Conservation (phyloP, 2,888 invertebrate genomes). For the Caenorhabditis uteleia region DNA sequence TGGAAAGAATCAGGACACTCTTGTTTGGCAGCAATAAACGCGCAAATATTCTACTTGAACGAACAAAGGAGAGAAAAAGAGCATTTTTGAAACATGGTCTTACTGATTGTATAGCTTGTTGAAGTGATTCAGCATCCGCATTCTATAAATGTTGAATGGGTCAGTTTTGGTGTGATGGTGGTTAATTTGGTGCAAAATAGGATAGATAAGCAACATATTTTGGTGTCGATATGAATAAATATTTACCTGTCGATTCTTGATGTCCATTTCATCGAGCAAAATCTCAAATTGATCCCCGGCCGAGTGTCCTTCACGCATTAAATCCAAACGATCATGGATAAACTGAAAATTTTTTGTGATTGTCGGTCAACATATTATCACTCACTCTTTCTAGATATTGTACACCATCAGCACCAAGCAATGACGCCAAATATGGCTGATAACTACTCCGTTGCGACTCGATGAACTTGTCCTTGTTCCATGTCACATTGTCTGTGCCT, state of each 20-base stretch:
- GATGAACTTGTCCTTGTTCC: slow-evolving; percentile 51
- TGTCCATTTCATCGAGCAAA: slow-evolving; percentile 75
- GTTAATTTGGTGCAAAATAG: too few relatives aligned
- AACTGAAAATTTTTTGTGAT: slow-evolving; percentile 75
- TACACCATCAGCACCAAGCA: slow-evolving; percentile 60
- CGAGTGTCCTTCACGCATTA: slow-evolving; percentile 89
- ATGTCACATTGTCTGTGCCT: slow-evolving; percentile 26
- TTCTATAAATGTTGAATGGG: slow-evolving; percentile 3
- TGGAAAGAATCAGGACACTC: neutral
- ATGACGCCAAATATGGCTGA: slow-evolving; percentile 45
- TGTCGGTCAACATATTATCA: neutral
- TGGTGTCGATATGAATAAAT: neutral
- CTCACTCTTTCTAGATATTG: slow-evolving; percentile 62
- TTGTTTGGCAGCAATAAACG: neutral
- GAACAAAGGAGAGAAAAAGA: too few relatives aligned
- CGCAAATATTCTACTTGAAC: too few relatives aligned
- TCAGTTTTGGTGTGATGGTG: too few relatives aligned
- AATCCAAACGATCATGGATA: slow-evolving; percentile 90
- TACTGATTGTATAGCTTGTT: slow-evolving; percentile 26
- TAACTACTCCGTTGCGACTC: slow-evolving; percentile 38
- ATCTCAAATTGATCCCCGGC: slow-evolving; percentile 94
- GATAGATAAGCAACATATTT: too few relatives aligned
- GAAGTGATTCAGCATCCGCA: slow-evolving; percentile 3
- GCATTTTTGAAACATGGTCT: slow-evolving; percentile 13
- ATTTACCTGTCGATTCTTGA: slow-evolving; percentile 40